Evolutionary conservation across 30 jellyfish, hydroid and myxozoan genomes (phyloP), one percentile per base, ranked within the genome.

Genomic region (Hydractinia echinata): DNA sequence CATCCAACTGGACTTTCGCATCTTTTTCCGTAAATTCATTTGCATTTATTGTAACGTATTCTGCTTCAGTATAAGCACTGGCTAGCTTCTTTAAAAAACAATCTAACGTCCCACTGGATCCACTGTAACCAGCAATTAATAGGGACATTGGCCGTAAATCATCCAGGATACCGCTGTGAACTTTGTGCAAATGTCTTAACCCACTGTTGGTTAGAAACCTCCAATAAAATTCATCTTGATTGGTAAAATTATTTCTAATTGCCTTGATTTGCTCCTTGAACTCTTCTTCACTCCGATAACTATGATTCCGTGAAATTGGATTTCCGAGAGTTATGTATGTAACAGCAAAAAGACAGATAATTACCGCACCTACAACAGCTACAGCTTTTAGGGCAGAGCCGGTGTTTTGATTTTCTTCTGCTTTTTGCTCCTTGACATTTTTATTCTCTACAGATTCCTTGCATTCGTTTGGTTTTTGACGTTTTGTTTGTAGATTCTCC

Each of bases 71-170:
- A 50, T 52, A 80, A 4, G 83, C 68, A 14, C n/a, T 9, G 82
- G 84, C 83, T 5, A 80, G 19, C 20, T 80, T 54, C 64, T 21
- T 58, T 52, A 80, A 55, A 15, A 80, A 80, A 51, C 87, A 80
- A 0, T 80, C 44, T 84, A 80, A 61, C 6, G 81, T 80, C 9
- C 11, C 51, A 14, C 18, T 19, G 39, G 87, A 60, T 7, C 69
- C 87, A n/a, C 20, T 39, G 51, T 61, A 60, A 52, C 84, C 87
- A 62, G 81, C 83, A 16, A 80, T 80, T 56, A 80, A 61, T 8
- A 80, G 39, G 21, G 87, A 7, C 30, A 80, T 53, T 20, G 87
- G 87, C 16, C 54, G 49, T 67, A 80, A 7, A 50, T 58, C 87
- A 14, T 62, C 51, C 44, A 14, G 48, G 53, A 20, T 51, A 10